Evolutionary conservation across 2,888 invertebrate genomes (phyloP).

Genomic region (Brachypalpus laphriformis): DNA sequence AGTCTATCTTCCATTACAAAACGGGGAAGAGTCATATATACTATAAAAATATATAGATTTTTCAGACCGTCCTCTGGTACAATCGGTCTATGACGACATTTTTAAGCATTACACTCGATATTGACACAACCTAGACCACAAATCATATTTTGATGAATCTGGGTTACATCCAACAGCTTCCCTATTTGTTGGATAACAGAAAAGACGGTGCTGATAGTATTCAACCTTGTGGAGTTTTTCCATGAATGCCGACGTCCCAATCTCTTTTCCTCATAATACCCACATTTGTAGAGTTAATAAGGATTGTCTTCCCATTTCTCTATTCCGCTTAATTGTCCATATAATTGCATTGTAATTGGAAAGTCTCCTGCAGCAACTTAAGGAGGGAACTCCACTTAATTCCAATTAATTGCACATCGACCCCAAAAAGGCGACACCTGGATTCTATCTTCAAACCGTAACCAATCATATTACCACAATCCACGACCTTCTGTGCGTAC

Average conservation of each 20-base stretch:
- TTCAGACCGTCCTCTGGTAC: no score
- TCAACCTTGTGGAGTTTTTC: no score
- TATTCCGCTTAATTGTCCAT: conserved; percentile 23
- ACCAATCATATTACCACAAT: conserved; percentile 69
- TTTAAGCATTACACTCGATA: no score
- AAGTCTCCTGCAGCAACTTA: conserved; percentile 12
- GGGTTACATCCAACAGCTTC: no score
- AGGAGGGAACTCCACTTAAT: conserved; percentile 27
- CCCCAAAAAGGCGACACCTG: conserved; percentile 71
- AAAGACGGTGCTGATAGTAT: no score
- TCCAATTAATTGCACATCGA: conserved; percentile 54
- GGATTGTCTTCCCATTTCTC: neutral
- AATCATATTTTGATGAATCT: no score
- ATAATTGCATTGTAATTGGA: conserved; percentile 56
- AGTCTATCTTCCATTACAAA: no score
- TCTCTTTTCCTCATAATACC: neutral
- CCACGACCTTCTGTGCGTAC: conserved; percentile 66
- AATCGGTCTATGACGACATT: no score
- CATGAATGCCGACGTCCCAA: neutral
- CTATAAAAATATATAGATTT: no score
- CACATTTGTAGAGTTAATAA: neutral
- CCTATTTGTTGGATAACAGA: no score
- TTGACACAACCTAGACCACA: no score
- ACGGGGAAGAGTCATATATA: no score
- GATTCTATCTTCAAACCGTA: conserved; percentile 57